phyloP scores from a whole-genome alignment of 2,797 vertebrate genomes.

The Tadarida brasiliensis region DNA sequence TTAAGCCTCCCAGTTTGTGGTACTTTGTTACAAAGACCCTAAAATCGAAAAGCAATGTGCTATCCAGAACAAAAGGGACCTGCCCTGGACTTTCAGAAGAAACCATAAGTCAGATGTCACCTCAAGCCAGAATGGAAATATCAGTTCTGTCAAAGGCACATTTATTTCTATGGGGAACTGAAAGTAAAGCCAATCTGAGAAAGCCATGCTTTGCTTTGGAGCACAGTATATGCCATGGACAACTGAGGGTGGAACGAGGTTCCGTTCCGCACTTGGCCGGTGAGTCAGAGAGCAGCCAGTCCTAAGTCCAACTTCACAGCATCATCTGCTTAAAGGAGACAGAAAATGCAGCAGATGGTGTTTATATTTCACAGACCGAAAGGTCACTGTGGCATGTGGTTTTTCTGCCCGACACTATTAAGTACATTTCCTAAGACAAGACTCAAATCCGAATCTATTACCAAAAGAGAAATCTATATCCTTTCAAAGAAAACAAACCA shows the following conservation, averaged over 20 bases:
- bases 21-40: background rate
- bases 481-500: background rate
- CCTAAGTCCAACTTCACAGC: conserved; percentile 57
- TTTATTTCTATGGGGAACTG: background rate
- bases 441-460: conserved; percentile 63
- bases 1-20: background rate
- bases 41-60: background rate
- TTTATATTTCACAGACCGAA: conserved; percentile 66
- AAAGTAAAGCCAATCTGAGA: background rate
- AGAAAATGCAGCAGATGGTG: conserved; percentile 51
- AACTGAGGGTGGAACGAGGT: conserved; percentile 56
- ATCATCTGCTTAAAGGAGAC: conserved; percentile 15
- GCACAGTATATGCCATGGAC: background rate
- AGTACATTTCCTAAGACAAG: conserved; percentile 71
- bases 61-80: background rate
- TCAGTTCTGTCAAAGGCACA: background rate
- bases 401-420: conserved; percentile 63
- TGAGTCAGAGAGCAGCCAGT: conserved; percentile 81
- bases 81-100: background rate
- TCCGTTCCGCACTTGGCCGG: conserved; percentile 70
- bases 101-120: background rate
- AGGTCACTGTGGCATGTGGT: conserved; percentile 15
- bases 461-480: background rate
- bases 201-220: conserved; percentile 24
- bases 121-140: background rate